A percentile compares a stretch with the other conserved stretches of the same genome.
Conservation (phyloP, 2,888 invertebrate genomes). For the Archips crataeganus region DNA sequence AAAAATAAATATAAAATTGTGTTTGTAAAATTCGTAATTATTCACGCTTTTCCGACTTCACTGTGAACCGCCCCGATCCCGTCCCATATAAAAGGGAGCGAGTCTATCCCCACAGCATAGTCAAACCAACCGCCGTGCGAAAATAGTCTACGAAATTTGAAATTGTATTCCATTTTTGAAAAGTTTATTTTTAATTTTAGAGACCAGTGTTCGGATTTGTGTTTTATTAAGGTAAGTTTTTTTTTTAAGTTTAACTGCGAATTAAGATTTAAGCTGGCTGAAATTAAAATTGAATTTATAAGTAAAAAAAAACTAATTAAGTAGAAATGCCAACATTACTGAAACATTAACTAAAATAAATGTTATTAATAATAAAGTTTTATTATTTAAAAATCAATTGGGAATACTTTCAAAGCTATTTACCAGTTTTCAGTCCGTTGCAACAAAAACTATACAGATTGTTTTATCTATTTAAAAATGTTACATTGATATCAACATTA, state of each 20-base stretch:
- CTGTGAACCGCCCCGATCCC: conserved; percentile 30
- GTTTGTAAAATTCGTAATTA: too few species aligned
- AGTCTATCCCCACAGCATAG: conserved; percentile 27
- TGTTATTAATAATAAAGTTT: too few species aligned
- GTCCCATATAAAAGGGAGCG: conserved; percentile 36
- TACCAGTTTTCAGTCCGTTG: too few species aligned
- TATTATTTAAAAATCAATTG: too few species aligned
- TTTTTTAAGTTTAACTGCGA: not conserved
- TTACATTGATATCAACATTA: too few species aligned
- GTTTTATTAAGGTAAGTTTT: conserved; percentile 26
- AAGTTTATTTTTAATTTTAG: conserved; percentile 21
- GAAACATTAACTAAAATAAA: too few species aligned
- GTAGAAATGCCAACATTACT: too few species aligned
- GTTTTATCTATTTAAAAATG: too few species aligned
- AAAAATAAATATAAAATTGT: not conserved
- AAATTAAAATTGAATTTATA: too few species aligned
- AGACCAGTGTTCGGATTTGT: conserved; percentile 25
- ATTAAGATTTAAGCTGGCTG: not conserved
- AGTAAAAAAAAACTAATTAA: too few species aligned
- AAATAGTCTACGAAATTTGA: conserved; percentile 34
- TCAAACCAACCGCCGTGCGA: conserved; percentile 32
- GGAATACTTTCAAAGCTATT: too few species aligned
- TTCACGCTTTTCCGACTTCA: conserved; percentile 7
- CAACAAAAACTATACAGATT: too few species aligned
- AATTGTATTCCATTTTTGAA: conserved; percentile 24